Evolutionary conservation across 2,113 vertebrate species (phyloP).

Genomic region (Rhinopithecus roxellana): DNA sequence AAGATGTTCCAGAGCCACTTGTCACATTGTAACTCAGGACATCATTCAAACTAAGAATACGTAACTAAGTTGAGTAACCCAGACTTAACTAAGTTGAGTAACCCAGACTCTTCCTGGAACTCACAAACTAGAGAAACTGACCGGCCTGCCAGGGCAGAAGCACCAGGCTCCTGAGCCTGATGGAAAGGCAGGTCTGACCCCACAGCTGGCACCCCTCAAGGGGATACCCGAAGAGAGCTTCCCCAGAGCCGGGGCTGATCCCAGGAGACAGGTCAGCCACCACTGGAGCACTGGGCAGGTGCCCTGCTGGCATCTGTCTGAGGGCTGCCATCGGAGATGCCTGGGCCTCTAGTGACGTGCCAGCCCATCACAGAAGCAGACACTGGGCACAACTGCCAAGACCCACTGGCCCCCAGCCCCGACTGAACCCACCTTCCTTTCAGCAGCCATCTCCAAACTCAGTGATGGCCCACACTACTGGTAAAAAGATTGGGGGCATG

Average conservation of each 20-base stretch:
- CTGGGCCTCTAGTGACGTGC: background rate
- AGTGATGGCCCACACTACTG: background rate
- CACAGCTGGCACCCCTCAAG: background rate
- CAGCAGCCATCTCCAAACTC: background rate
- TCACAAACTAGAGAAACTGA: background rate
- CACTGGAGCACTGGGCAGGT: background rate
- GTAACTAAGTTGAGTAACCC: background rate
- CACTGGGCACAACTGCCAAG: background rate
- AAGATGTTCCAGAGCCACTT: background rate
- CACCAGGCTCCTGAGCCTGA: background rate
- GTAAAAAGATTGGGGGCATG: background rate
- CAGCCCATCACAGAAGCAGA: background rate
- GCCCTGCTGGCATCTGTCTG: background rate
- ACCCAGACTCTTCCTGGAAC: background rate
- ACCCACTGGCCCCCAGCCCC: no score
- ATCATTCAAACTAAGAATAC: background rate
- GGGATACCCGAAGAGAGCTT: background rate
- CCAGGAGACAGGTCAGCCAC: no score
- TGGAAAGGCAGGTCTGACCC: background rate
- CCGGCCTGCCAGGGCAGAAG: background rate
- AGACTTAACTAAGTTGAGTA: background rate
- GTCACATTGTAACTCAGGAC: background rate
- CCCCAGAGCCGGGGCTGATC: background rate
- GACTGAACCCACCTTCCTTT: background rate
- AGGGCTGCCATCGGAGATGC: background rate